phyloP scores from a whole-genome alignment of 1,140 invertebrate genomes.

The Hyphantria cunea region DNA sequence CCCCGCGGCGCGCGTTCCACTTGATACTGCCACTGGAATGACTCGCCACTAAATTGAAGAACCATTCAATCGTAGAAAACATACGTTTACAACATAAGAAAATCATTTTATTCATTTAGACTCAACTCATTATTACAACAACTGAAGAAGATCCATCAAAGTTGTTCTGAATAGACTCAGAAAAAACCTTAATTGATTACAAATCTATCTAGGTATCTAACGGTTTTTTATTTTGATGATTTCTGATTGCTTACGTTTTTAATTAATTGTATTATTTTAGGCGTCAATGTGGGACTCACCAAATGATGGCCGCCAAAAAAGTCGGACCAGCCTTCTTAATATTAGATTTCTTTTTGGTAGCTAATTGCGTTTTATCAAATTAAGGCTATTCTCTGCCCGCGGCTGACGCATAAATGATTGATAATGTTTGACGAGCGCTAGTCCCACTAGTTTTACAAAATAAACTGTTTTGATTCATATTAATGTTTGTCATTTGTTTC shows the following conservation, averaged over 20 bases:
- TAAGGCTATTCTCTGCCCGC: slow-evolving; percentile 71
- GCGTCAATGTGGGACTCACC: slow-evolving; percentile 56
- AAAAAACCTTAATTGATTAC: slow-evolving; percentile 6
- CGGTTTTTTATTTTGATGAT: slow-evolving; percentile 6
- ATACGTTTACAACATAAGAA: slow-evolving; percentile 18
- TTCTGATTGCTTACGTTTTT: slow-evolving; percentile 13
- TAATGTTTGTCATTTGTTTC: slow-evolving; percentile 67
- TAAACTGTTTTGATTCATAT: slow-evolving; percentile 77
- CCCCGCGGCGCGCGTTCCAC: slow-evolving; percentile 68
- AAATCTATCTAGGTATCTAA: slow-evolving; percentile 2
- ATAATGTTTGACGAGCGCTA: slow-evolving; percentile 69
- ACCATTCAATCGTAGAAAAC: slow-evolving; percentile 34
- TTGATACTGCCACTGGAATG: slow-evolving; percentile 76
- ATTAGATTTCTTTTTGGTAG: slow-evolving; percentile 81
- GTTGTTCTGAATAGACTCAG: not conserved
- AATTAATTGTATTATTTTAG: slow-evolving; percentile 31
- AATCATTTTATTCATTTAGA: slow-evolving; percentile 23
- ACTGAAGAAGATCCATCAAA: slow-evolving; percentile 1
- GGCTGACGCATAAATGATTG: slow-evolving; percentile 62
- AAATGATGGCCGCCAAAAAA: slow-evolving; percentile 70
- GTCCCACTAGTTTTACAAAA: slow-evolving; percentile 76
- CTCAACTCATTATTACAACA: slow-evolving; percentile 1
- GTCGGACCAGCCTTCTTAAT: slow-evolving; percentile 60
- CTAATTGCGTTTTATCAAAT: slow-evolving; percentile 82
- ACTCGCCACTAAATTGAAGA: slow-evolving; percentile 57